These are phyloP conservation scores for Plecturocebus donacophilus DNA, from an alignment of 2,113 vertebrate genomes.

Conservation along the genomic window DNA sequence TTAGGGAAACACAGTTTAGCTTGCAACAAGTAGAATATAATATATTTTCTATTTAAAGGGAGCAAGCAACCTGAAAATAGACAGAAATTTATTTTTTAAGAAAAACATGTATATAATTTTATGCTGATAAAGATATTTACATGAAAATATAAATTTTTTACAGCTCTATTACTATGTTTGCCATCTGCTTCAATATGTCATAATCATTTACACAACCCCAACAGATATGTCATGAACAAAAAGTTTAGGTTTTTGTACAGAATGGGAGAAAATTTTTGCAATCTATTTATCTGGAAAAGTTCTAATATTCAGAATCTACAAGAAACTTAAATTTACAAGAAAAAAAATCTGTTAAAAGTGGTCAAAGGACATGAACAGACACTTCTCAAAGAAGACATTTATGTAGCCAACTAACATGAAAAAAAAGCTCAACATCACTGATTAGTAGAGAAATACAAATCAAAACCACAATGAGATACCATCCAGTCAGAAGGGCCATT, in stretches of 20 bases:
- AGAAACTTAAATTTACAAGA: too few relatives aligned
- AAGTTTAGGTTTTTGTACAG: background rate
- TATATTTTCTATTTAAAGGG: background rate
- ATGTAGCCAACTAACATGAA: too few relatives aligned
- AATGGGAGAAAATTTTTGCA: too few relatives aligned
- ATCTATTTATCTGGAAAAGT: too few relatives aligned
- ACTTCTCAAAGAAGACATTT: too few relatives aligned
- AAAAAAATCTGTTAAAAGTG: too few relatives aligned
- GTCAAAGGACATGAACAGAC: too few relatives aligned
- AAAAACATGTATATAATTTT: background rate
- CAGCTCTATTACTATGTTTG: background rate
- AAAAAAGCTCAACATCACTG: too few relatives aligned
- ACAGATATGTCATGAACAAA: background rate
- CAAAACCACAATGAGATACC: too few relatives aligned
- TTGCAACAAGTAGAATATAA: background rate
- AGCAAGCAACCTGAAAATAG: background rate
- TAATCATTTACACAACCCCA: background rate
- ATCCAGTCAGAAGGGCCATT: too few relatives aligned
- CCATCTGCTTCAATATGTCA: background rate
- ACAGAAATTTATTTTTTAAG: background rate
- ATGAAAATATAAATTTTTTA: background rate
- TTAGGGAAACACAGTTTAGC: background rate
- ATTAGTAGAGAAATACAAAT: too few relatives aligned
- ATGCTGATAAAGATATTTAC: background rate
- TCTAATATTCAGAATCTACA: too few relatives aligned